Percentiles rank a stretch among this genome's conserved stretches.
These are phyloP conservation scores for Luidia sarsii DNA, from an alignment of 53 echinoderm and acorn worm species.

Conservation along the genomic window DNA sequence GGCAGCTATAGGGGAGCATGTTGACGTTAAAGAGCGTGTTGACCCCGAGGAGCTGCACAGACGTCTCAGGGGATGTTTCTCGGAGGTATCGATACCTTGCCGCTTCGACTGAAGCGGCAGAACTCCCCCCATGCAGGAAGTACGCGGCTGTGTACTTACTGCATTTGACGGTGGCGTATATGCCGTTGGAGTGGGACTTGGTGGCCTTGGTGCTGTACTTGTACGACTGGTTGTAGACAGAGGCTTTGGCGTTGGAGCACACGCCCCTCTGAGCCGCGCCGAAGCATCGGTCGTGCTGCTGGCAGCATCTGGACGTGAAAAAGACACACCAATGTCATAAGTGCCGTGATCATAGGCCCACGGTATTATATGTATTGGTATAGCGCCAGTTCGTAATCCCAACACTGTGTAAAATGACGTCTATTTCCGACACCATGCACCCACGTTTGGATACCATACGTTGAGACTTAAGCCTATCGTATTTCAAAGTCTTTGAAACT, in stretches of 20 bases:
- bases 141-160: constrained; percentile 13
- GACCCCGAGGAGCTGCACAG: not conserved
- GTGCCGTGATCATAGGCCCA: not conserved
- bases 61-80: too few species aligned
- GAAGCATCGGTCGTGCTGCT: constrained; percentile 40
- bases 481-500: not conserved
- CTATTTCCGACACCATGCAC: too few species aligned
- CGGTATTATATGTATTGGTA: not conserved
- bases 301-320: constrained; percentile 29
- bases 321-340: not conserved
- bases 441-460: not conserved
- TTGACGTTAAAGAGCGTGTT: too few species aligned
- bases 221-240: constrained; percentile 40
- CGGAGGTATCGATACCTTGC: too few species aligned
- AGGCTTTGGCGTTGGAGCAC: not conserved
- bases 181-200: not conserved
- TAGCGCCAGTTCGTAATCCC: not conserved
- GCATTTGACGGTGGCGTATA: not conserved
- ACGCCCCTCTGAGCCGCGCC: not conserved
- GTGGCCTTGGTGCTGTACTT: constrained; percentile 10
- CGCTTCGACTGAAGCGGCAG: too few species aligned
- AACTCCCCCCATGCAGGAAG: too few species aligned
- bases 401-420: not conserved
- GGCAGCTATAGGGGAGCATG: too few species aligned
- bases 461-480: not conserved